These are phyloP conservation scores for Augiades crinisus DNA, from an alignment of 2,888 invertebrate species.

Conservation along the genomic window DNA sequence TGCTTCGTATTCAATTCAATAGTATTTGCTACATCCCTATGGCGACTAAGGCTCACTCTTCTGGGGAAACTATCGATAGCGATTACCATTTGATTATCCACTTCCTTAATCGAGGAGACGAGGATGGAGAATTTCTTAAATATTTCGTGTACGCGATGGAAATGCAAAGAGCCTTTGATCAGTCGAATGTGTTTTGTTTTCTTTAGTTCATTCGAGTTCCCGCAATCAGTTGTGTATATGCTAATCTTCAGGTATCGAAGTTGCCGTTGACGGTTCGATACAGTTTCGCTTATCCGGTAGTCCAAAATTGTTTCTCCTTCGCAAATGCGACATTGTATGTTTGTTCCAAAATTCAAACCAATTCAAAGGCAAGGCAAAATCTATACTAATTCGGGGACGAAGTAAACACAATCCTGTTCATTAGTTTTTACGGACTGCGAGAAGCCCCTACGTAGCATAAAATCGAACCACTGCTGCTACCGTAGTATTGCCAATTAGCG, in stretches of 20 bases:
- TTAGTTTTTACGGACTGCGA: slow-evolving; percentile 23
- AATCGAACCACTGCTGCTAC: slow-evolving; percentile 47
- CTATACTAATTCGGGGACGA: slow-evolving; percentile 9
- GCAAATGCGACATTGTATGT: neutral
- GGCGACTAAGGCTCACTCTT: slow-evolving; percentile 14
- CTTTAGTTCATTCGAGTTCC: neutral
- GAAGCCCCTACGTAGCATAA: slow-evolving; percentile 35
- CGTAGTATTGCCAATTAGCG: slow-evolving; percentile 68
- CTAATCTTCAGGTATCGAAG: neutral
- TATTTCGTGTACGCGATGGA: neutral
- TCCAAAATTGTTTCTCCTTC: neutral
- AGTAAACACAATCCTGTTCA: slow-evolving; percentile 13
- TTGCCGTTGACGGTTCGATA: neutral
- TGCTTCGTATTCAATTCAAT: slow-evolving; percentile 5
- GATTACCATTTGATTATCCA: slow-evolving; percentile 4
- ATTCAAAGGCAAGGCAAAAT: neutral
- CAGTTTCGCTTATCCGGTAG: neutral
- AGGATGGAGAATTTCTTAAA: neutral
- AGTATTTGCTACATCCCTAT: slow-evolving; percentile 15
- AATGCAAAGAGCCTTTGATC: neutral
- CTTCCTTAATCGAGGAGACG: slow-evolving; percentile 8
- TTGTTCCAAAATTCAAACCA: slow-evolving; percentile 1
- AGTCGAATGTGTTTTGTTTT: neutral
- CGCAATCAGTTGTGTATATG: neutral
- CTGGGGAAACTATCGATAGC: slow-evolving; percentile 1